Evolutionary conservation across 2,888 invertebrate genomes (phyloP), one percentile per base, ranked within the genome.

Genomic region (Oscheius onirici): DNA sequence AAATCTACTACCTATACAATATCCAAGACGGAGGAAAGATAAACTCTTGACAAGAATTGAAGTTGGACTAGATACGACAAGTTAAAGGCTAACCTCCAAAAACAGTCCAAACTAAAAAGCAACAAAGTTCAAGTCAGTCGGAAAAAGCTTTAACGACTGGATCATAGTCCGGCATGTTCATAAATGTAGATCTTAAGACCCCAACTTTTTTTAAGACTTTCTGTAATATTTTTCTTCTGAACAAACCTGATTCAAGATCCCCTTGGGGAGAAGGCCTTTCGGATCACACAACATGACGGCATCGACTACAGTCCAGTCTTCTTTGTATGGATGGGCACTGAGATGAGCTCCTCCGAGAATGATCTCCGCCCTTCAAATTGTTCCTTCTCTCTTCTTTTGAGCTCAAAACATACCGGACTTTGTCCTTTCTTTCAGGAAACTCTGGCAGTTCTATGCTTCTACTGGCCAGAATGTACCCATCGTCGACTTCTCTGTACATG

Each of bases 391-490:
- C 3, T 46, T 15, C 46, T 46, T 46, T 44, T 6, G 5, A 28
- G 20, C 20, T 44, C 13, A 43, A 24, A 15, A 17, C 6, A 1
- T 24, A 71, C 71, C 66, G 68, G 20, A 71, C 71, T 71, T 71
- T 71, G n/a, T 57, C 71, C 46, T 71, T 52, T 8, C 49, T 44
- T 43, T 71, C 66, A 11, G 71, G 71, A 24, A 28, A 49, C 13
- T 66, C 65, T 5, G 65, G 46, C 13, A 78, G 41, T 3, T 79
- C 78, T 20, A 83, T 77, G 67, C 83, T 82, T 52, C 79, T 43
- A 1, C 79, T 77, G 8, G 79, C 78, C 60, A 82, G 46, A 15
- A 80, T 68, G 65, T 77, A 80, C 11, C 71, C 73, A 34, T 76
- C 69, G 41, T 54, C 34, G 5, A 75, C 66, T 71, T 80, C 74